Percentiles rank a stretch among this genome's conserved stretches.
phyloP scores from a whole-genome alignment of 2,113 vertebrate genomes.

The Urocolius indicus region DNA sequence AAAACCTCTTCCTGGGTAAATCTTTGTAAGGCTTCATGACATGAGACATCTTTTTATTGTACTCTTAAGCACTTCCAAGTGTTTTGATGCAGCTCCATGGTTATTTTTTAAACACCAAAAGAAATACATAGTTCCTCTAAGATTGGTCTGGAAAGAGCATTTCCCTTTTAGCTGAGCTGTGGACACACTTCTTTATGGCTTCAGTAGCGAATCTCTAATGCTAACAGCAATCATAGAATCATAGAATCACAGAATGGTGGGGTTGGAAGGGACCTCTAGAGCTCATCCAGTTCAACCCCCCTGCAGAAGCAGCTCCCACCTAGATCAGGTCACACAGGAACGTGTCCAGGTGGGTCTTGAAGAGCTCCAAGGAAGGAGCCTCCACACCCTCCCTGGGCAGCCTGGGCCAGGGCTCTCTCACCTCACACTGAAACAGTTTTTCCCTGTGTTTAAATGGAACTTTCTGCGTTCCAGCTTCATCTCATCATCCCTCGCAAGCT shows the following conservation, averaged over 20 bases:
- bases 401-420: too few relatives aligned
- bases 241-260: too few relatives aligned
- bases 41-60: background rate
- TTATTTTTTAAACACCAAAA: background rate
- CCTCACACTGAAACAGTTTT: too few relatives aligned
- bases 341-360: too few relatives aligned
- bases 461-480: too few relatives aligned
- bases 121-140: background rate
- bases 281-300: too few relatives aligned
- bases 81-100: fast-evolving
- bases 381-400: too few relatives aligned
- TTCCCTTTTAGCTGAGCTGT: background rate
- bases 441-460: too few relatives aligned
- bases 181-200: background rate
- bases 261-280: too few relatives aligned
- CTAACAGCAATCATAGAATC: background rate
- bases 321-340: too few relatives aligned
- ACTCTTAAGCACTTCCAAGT: background rate
- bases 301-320: too few relatives aligned
- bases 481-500: background rate
- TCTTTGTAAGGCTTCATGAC: background rate
- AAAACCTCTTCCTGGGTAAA: background rate
- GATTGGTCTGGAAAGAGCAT: background rate
- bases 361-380: too few relatives aligned
- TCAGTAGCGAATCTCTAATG: background rate